Conservation (phyloP, 2,113 vertebrate genomes). For the Choloepus hoffmanni region DNA sequence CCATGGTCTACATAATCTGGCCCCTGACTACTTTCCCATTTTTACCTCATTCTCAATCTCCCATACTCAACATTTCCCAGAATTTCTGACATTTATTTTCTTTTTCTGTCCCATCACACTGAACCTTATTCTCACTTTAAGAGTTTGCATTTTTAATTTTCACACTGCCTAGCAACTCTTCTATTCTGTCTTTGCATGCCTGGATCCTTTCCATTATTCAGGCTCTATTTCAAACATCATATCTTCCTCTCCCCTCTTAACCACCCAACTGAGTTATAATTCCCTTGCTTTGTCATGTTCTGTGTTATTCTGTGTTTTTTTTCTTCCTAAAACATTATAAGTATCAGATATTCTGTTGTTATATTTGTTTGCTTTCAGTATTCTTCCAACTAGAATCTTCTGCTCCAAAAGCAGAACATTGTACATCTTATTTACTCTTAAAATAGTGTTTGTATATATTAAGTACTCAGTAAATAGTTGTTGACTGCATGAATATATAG, state of each 20-base stretch:
- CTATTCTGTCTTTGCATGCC: not conserved
- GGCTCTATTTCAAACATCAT: not conserved
- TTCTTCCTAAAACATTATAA: not conserved
- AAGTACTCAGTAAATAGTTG: not conserved
- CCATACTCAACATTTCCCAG: not conserved
- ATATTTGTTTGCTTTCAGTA: not conserved
- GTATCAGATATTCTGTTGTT: not conserved
- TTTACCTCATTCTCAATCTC: not conserved
- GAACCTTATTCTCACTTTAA: not conserved
- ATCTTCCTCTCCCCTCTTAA: not conserved
- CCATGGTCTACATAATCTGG: not conserved
- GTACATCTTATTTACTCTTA: not conserved
- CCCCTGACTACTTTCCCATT: not conserved
- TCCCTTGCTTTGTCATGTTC: not conserved
- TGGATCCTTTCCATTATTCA: not conserved
- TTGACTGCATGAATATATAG: not conserved
- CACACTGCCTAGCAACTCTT: not conserved
- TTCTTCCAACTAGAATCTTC: not conserved
- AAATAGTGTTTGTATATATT: not conserved
- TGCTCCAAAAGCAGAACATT: not conserved
- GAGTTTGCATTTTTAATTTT: not conserved
- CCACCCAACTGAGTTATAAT: not conserved
- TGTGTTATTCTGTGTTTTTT: not conserved
- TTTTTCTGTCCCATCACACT: not conserved
- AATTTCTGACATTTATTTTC: not conserved